Conservation (phyloP, 2,888 invertebrate genomes). For the Agrochola lychnidis region DNA sequence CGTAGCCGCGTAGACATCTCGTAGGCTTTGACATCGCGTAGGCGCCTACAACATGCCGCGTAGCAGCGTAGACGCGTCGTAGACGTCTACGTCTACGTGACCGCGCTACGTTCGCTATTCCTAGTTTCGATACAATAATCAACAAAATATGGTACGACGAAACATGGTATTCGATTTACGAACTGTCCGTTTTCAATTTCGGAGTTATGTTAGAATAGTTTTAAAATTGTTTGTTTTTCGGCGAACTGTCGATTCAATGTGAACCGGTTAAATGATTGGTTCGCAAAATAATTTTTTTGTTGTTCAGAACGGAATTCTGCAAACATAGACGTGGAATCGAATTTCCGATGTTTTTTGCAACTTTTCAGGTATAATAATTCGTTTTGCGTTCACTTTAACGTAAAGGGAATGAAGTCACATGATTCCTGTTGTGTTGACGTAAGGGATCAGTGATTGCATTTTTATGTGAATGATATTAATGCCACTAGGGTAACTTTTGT, state of each 20-base stretch:
- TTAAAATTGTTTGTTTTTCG: not conserved
- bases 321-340: not conserved
- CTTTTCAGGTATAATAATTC: not conserved
- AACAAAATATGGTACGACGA: not conserved
- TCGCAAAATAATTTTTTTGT: not conserved
- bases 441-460: not conserved
- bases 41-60: not conserved
- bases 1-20: not conserved
- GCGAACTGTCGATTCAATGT: not conserved
- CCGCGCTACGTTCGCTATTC: not conserved
- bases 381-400: not conserved
- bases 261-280: not conserved
- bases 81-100: not conserved
- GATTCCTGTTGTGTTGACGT: not conserved
- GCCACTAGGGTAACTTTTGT: not conserved
- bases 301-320: not conserved
- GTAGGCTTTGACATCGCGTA: not conserved
- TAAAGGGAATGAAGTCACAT: not conserved
- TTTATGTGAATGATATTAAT: not conserved
- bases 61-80: conserved; percentile 1
- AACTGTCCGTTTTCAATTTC: not conserved
- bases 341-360: not conserved
- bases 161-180: not conserved
- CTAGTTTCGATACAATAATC: not conserved
- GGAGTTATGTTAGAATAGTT: not conserved